Evolutionary conservation across 1,140 invertebrate species (phyloP).

Genomic region (Cyphomyrmex costatus): DNA sequence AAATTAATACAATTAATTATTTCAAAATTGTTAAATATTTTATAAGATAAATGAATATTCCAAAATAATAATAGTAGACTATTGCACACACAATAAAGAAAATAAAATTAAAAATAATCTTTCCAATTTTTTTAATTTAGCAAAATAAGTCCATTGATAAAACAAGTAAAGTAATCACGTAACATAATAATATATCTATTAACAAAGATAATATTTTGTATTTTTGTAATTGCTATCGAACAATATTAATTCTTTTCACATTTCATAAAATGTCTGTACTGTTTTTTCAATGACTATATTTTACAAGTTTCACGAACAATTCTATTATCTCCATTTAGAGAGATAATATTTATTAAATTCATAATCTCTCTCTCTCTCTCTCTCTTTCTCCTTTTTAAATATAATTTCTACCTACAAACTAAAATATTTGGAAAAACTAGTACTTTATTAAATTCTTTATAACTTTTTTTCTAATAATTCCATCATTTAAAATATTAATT

Average conservation of each 20-base stretch:
- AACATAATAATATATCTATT: background rate
- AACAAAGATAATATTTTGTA: background rate
- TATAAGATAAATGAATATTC: background rate
- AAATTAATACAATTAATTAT: background rate
- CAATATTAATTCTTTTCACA: background rate
- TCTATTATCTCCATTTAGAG: background rate
- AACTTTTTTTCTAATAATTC: background rate
- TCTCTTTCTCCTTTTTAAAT: background rate
- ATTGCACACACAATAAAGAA: background rate
- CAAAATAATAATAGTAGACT: background rate
- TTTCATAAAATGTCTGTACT: background rate
- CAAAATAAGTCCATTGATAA: background rate
- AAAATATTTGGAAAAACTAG: background rate
- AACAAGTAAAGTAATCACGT: background rate
- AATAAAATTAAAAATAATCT: constrained; percentile 4
- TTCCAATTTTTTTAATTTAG: background rate
- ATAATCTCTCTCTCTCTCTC: background rate
- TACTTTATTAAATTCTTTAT: constrained; percentile 6
- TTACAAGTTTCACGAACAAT: background rate
- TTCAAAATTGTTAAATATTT: background rate
- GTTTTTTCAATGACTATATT: background rate
- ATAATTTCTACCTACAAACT: background rate
- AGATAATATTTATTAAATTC: background rate
- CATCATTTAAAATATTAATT: background rate
- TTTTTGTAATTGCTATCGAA: background rate